Base-by-base conservation (phyloP, 37 sponge, comb jelly and placozoan species). In the Bolinopsis microptera region DNA sequence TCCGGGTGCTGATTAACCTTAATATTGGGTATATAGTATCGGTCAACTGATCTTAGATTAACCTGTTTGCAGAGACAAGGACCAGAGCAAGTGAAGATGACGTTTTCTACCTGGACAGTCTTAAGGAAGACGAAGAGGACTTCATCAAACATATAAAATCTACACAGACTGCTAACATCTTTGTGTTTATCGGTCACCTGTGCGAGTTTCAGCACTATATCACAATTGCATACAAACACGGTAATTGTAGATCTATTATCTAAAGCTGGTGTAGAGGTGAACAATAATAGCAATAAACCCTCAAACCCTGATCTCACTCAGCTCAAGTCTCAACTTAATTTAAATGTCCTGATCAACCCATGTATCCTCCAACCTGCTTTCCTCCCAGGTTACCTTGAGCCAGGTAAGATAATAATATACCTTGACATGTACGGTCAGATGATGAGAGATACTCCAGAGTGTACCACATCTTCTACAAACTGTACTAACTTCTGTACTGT, bases 161-260 rank as follows among this genome's bases (percentile, higher is more conserved):
- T 1, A 34, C 80, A 16, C 80, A 86, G 41, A 40, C 90, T 2
- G 32, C 90, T 48, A 86, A 86, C 61, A 86, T 86, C 24, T 86
- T 86, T 38, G 26, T 26, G 30, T 86, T 86, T 39, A 86, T 86
- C 30, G 90, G 90, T 2, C 90, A 86, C 31, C 28, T 39, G 3
- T 86, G 90, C 35, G 90, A 86, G 24, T 34, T 86, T 8, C 41
- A 27, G 48, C 41, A 30, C 24, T 86, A 86, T 30, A 22, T 41
- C 2, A 41, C 27, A 18, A 86, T 48, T 41, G 41, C 90, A 16
- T 86, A 86, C 61, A 2, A n/a, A 41, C 13, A 41, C 0, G 90
- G 90, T 86, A n/a, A n/a, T n/a, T n/a, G n/a, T n/a, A n/a, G n/a
- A n/a, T n/a, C n/a, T n/a, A n/a, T n/a, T n/a, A n/a, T n/a, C n/a